A percentile compares a stretch with the other conserved stretches of the same genome.
phyloP scores from a whole-genome alignment of 2,888 invertebrate genomes.

The Cybosia mesomella region DNA sequence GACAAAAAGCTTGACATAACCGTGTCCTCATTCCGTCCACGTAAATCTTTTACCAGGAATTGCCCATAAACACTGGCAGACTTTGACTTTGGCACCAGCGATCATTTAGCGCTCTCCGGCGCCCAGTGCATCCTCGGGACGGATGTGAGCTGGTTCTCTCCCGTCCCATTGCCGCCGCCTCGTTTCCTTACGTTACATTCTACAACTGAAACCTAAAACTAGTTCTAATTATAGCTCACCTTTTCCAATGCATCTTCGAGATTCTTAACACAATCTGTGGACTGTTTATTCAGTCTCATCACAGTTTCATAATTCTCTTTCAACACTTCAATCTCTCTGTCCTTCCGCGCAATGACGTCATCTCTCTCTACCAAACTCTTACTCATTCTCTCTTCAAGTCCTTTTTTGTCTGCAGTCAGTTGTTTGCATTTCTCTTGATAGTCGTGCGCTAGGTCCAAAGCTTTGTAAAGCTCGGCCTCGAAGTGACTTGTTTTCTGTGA shows the following conservation, averaged over 20 bases:
- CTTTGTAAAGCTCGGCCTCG: slow-evolving; percentile 91
- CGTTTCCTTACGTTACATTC: too few relatives aligned
- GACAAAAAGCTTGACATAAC: too few relatives aligned
- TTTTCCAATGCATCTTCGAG: slow-evolving; percentile 86
- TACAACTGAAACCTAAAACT: neutral
- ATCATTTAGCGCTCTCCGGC: too few relatives aligned
- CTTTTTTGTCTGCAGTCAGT: slow-evolving; percentile 82
- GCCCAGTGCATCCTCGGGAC: too few relatives aligned
- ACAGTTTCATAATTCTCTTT: slow-evolving; percentile 83
- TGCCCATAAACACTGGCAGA: too few relatives aligned
- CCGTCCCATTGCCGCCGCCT: too few relatives aligned
- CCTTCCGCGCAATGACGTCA: slow-evolving; percentile 65
- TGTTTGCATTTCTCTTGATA: slow-evolving; percentile 89
- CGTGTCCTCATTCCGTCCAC: too few relatives aligned
- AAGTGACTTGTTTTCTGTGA: slow-evolving; percentile 86
- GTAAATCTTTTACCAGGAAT: too few relatives aligned
- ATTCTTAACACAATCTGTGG: slow-evolving; percentile 88
- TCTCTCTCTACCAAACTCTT: slow-evolving; percentile 60
- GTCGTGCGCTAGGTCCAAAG: slow-evolving; percentile 89
- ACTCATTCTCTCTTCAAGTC: slow-evolving; percentile 73
- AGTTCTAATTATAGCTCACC: slow-evolving; percentile 63
- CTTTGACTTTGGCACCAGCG: too few relatives aligned
- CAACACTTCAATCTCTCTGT: slow-evolving; percentile 75
- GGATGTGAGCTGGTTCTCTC: too few relatives aligned
- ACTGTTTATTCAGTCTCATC: slow-evolving; percentile 85